phyloP scores from a whole-genome alignment of 2,888 invertebrate species.

The Druceiella hillmani region DNA sequence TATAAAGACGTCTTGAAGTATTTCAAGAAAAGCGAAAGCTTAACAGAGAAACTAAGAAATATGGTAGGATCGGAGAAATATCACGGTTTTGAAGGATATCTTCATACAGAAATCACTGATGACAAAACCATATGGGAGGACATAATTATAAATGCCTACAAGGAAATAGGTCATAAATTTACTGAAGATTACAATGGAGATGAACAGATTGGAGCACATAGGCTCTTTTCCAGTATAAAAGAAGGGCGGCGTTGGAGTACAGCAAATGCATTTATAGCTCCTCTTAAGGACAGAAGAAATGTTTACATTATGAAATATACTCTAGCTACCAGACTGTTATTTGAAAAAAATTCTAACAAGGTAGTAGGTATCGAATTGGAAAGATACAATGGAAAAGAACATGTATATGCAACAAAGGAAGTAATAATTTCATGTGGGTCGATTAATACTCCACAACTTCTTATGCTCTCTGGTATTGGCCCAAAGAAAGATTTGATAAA shows the following conservation, averaged over 20 bases:
- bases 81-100: slow-evolving; percentile 41
- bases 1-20: slow-evolving; percentile 56
- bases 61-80: slow-evolving; percentile 38
- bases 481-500: slow-evolving; percentile 41
- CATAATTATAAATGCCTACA: slow-evolving; percentile 40
- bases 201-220: slow-evolving; percentile 46
- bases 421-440: slow-evolving; percentile 61
- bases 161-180: slow-evolving; percentile 39
- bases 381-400: slow-evolving; percentile 31
- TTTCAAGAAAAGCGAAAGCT: slow-evolving; percentile 61
- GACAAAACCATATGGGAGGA: slow-evolving; percentile 31
- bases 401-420: slow-evolving; percentile 50
- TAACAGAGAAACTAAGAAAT: too few species aligned
- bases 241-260: slow-evolving; percentile 50
- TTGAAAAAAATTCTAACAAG: slow-evolving; percentile 34
- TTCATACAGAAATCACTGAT: slow-evolving; percentile 34
- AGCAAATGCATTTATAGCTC: slow-evolving; percentile 49
- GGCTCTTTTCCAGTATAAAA: slow-evolving; percentile 41
- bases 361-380: slow-evolving; percentile 43
- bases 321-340: slow-evolving; percentile 39
- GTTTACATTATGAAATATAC: slow-evolving; percentile 45
- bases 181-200: slow-evolving; percentile 48
- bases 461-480: slow-evolving; percentile 63
- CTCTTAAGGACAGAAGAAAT: slow-evolving; percentile 40
- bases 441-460: slow-evolving; percentile 59